Base-by-base conservation (phyloP, 2,113 vertebrate genomes). In the Pitta sordida region DNA sequence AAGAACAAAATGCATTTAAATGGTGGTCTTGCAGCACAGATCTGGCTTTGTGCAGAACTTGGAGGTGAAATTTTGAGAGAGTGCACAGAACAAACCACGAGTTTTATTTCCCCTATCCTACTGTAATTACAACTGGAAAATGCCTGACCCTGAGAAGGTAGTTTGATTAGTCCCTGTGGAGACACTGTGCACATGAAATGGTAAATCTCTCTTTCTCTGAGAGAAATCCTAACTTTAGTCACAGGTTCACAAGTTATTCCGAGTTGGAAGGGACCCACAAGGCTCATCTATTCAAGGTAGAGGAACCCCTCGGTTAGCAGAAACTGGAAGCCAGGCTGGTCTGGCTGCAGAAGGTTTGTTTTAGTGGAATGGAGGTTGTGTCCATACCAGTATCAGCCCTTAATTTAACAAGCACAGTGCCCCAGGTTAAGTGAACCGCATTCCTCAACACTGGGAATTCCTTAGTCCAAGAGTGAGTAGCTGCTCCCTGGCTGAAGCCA, bases 381-480 rank as follows among this genome's bases (percentile, higher is more conserved):
- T 2, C 9, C 18, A 19, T 18, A 20, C 5, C 2, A 2, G 34
- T 21, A 15, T 9, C 46, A 30, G 70, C 49, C 8, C 4, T 0
- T 9, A 4, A 0, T 10, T 0, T 13, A 67, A 59, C 24, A 20
- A 12, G 36, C 36, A 11, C n/a, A 2, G 43, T 13, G 16, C 16
- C 5, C 39, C 46, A 13, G 32, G 9, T 11, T 13, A 18, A 21
- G 4, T 1, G 48, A 60, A 36, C 4, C 52, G 8, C 21, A 3
- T 24, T 46, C 51, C 81, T 78, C 18, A 2, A 1, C 0, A 18
- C 1, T 39, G 75, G 46, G 9, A n/a, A 9, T 17, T 56, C 21
- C 75, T 51, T 11, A 8, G 6, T 3, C 9, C 18, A 2, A 44
- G 53, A 1, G 2, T 1, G 13, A 78, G 53, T 1, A 24, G 56